These are phyloP conservation scores for Stichopus chloronotus DNA, from an alignment of 35 echinoderm and acorn worm species.

Conservation along the genomic window DNA sequence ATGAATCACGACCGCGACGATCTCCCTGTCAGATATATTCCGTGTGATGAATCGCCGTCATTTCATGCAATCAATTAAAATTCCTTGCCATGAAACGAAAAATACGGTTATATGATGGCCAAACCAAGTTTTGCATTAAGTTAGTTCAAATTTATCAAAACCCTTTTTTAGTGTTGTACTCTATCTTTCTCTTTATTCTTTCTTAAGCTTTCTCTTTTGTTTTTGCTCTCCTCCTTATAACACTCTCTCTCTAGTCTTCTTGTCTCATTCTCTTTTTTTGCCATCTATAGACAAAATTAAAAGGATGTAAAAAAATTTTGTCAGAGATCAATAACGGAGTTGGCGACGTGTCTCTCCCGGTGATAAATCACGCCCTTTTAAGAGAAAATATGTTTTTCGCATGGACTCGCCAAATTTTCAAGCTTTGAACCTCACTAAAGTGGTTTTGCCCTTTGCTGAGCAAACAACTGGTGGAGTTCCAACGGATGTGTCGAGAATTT, in stretches of 20 bases:
- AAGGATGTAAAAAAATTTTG: conserved; percentile 35
- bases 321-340: conserved; percentile 33
- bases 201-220: not conserved
- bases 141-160: conserved; percentile 12
- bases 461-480: conserved; percentile 39
- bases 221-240: not conserved
- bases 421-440: conserved; percentile 55
- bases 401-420: conserved; percentile 11
- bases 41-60: conserved; percentile 21
- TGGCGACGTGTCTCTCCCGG: conserved; percentile 44
- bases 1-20: conserved; percentile 30
- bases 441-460: conserved; percentile 62
- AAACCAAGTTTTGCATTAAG: conserved; percentile 22
- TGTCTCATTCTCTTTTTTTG: not conserved
- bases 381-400: conserved; percentile 48
- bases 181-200: not conserved
- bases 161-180: not conserved
- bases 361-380: conserved; percentile 55
- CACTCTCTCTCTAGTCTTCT: not conserved
- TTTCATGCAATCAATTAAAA: conserved; percentile 53
- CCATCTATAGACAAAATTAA: conserved; percentile 36
- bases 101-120: not conserved
- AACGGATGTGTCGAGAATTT: conserved; percentile 6
- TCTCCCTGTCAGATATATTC: conserved; percentile 13
- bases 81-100: not conserved